Evolutionary conservation across 2,113 vertebrate species (phyloP), one percentile per base, ranked within the genome.

Genomic region (Antechinus flavipes): DNA sequence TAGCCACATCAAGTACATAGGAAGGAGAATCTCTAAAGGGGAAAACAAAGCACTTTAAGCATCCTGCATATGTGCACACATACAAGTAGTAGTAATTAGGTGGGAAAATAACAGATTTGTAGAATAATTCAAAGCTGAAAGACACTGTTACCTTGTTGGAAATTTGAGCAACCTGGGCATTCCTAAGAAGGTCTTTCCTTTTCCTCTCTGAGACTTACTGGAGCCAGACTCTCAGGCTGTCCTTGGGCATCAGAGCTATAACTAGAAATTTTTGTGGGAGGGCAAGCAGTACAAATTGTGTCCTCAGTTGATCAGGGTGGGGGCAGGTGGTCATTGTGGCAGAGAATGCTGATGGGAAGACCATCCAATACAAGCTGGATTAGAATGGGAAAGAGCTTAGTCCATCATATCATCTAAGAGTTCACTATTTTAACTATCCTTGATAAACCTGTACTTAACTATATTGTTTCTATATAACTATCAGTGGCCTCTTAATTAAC

Each of bases 21-120:
- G 91, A 26, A 0, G 1, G 53, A 54, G n/a, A 50, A 46, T 46
- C 16, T 2, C 90, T 50, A 35, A 0, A 1, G 56, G 53, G 24
- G 35, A 90, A 56, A 9, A 47, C 11, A 10, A 8, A 61, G 68
- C 2, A 53, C 53, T 42, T n/a, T 26, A 55, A 0, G 22, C 61
- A 26, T 42, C 0, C 1, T 30, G 0, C 0, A 54, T 14, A 50
- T 42, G n/a, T 84, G 2, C 68, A 42, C 19, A 0, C 0, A 89
- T 12, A 52, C 27, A 54, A 24, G 14, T 0, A 0, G 10, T 1
- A 26, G 12, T 30, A 47, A 54, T 8, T 11, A 10, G 0, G 8
- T 27, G 6, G 54, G 19, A 0, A 0, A 42, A 26, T 76, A 49
- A 26, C 2, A 30, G 1, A 6, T 47, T 12, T 24, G 46, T 0